Percentiles rank a stretch among this genome's conserved stretches.
phyloP scores from a whole-genome alignment of 2,797 vertebrate genomes.

The Arnoldichthys spilopterus region DNA sequence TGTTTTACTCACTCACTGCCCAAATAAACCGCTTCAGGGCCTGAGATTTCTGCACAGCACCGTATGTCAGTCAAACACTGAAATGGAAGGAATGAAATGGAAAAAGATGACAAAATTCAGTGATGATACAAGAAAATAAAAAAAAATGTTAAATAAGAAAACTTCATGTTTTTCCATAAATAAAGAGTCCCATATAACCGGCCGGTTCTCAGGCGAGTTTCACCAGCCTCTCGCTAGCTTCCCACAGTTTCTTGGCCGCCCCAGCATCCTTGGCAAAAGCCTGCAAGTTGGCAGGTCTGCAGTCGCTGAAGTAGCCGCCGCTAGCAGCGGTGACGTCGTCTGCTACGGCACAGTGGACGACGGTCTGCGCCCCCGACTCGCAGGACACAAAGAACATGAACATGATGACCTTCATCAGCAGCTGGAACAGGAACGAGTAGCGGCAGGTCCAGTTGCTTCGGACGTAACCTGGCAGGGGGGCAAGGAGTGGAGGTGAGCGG shows the following conservation, averaged over 20 bases:
- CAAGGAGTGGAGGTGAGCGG: background rate
- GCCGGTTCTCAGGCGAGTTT: constrained; percentile 67
- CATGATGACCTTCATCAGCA: constrained; percentile 81
- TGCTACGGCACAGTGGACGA: constrained; percentile 79
- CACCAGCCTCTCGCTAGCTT: constrained; percentile 83
- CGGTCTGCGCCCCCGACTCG: constrained; percentile 80
- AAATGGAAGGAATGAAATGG: background rate
- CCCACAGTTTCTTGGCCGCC: constrained; percentile 84
- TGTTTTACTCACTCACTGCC: too few species aligned
- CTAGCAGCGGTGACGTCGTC: constrained; percentile 74
- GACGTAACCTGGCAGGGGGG: constrained; percentile 76
- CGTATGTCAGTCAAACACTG: background rate
- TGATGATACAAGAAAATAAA: too few species aligned
- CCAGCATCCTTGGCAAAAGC: constrained; percentile 79
- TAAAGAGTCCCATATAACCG: background rate
- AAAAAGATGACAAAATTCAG: too few species aligned
- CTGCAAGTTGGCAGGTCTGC: constrained; percentile 69
- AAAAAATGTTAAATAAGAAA: background rate
- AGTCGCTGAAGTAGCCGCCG: constrained; percentile 81
- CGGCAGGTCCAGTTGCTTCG: constrained; percentile 80
- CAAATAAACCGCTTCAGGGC: too few species aligned
- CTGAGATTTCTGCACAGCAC: too few species aligned
- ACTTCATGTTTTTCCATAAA: background rate
- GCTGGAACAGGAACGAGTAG: constrained; percentile 79
- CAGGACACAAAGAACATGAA: constrained; percentile 82